These are phyloP conservation scores for Rhagologus leucostigma DNA, from an alignment of 2,113 vertebrate species.

Conservation along the genomic window DNA sequence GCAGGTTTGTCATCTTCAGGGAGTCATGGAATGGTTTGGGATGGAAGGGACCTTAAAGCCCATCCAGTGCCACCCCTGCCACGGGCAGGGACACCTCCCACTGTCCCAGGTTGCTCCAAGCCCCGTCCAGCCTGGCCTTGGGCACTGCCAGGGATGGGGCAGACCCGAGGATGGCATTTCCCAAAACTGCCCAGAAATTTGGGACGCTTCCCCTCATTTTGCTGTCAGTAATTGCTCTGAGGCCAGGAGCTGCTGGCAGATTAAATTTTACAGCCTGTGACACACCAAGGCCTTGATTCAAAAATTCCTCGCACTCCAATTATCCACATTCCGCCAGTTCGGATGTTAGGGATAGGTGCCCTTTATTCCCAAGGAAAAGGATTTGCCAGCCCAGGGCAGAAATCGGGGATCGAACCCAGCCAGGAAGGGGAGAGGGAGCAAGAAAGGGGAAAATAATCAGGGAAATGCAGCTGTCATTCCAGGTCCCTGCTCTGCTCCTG, in stretches of 20 bases:
- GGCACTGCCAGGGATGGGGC: neutral
- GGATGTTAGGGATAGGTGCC: neutral
- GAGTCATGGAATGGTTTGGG: neutral
- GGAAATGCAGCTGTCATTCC: neutral
- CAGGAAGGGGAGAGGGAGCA: neutral
- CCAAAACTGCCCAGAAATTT: neutral
- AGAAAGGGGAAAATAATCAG: neutral
- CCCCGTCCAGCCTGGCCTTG: neutral
- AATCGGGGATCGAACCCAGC: neutral
- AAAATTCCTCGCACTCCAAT: conserved; percentile 17
- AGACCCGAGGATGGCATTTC: neutral
- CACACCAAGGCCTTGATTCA: conserved; percentile 17
- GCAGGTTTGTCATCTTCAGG: neutral
- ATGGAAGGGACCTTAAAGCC: neutral
- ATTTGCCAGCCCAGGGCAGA: neutral
- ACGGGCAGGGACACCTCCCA: neutral
- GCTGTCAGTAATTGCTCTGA: conserved; percentile 19
- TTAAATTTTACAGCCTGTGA: conserved; percentile 34
- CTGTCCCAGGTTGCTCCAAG: neutral
- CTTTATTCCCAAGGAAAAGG: neutral
- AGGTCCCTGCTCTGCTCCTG: neutral
- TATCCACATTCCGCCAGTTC: neutral
- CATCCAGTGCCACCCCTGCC: neutral
- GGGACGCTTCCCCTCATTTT: conserved; percentile 17
- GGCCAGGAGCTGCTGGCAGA: conserved; percentile 37